Evolutionary conservation across 2,888 invertebrate species (phyloP), one percentile per base, ranked within the genome.

Genomic region (Lithosia quadra): DNA sequence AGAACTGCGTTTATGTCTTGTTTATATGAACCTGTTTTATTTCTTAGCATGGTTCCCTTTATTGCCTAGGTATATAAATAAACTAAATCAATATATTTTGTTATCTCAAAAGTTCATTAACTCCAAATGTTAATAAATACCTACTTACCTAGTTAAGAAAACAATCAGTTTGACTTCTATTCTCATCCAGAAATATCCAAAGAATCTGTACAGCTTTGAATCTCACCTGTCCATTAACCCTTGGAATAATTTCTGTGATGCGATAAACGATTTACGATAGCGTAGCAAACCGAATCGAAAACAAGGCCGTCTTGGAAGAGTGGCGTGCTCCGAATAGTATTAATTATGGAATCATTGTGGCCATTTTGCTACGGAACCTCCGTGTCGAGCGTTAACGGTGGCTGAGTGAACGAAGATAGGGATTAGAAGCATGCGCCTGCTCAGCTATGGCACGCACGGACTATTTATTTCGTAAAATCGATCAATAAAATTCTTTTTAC

Each of bases 201-300:
- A 75, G 79, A 83, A 86, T 88, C 92, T 93, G 91, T 84, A 77
- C 77, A 86, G 79, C 82, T 81, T 92, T 84, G 81, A 83, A 82
- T 90, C 85, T 85, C 91, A 88, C 86, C 91, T 88, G 91, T 84
- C 87, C 85, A 87, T 91, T 89, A 90, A 88, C 86, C 88, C 86
- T 84, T 82, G 75, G 76, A 85, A 86, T 87, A 86, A 86, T 88
- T 85, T 84, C 80, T 80, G 77, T 84, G 82, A 84, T 85, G 88
- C 90, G 91, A 88, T 91, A 92, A 94, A 91, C 90, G 91, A 93
- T 94, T 92, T 91, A 92, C 89, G 87, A 89, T 86, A 87, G 85
- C 86, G 83, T 83, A 88, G 89, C 91, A 89, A 84, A 76, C 82
- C 92, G 86, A 92, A 94, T 93, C 85, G 86, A 84, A 94, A 94